Base-by-base conservation (phyloP, 64 coral and sea anemone genomes). In the Montipora foliosa region DNA sequence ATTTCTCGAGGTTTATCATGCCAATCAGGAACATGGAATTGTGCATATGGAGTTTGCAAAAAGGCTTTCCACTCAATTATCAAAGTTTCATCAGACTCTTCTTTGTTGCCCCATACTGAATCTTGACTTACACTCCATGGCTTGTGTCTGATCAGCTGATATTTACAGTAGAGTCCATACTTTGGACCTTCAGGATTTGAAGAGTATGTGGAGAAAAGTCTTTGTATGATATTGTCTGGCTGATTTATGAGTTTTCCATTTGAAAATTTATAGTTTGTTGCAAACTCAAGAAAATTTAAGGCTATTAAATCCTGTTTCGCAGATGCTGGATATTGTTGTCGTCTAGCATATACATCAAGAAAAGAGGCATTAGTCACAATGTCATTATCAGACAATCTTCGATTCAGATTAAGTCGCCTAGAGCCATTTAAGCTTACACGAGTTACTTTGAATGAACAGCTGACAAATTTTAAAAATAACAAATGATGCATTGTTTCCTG, bases 301-400 rank as follows among this genome's bases (percentile, higher is more conserved):
- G 74, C 59, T 75, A 88, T 87, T 80, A 93, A 88, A 88, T 80
- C 49, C 58, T 83, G 83, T 68, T 80, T 49, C 50, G 47, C 48
- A 45, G 68, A 60, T 70, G 59, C 81, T 48, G 5, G 77, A 72
- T 84, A 84, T 67, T 81, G 69, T 68, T 47, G 71, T 69, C 77
- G 84, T 12, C 87, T 94, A 44, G 92, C 76, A 88, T 94, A 94
- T 17, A 72, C 67, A 81, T 94, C 92, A 19, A 94, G 68, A 67
- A 94, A 88, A 48, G 92, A 88, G 50, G 88, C 67, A 45, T 44
- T 90, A 61, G 89, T 89, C 50, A 44, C 48, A 45, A 60, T 57
- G 74, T 52, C 49, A 24, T 16, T 59, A 75, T 79, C 59, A 53
- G 47, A 19, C n/a, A 55, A 79, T 17, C 8, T 70, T 80, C 11